phyloP scores from a whole-genome alignment of 2,888 invertebrate genomes.

The Galerucella calmariensis region DNA sequence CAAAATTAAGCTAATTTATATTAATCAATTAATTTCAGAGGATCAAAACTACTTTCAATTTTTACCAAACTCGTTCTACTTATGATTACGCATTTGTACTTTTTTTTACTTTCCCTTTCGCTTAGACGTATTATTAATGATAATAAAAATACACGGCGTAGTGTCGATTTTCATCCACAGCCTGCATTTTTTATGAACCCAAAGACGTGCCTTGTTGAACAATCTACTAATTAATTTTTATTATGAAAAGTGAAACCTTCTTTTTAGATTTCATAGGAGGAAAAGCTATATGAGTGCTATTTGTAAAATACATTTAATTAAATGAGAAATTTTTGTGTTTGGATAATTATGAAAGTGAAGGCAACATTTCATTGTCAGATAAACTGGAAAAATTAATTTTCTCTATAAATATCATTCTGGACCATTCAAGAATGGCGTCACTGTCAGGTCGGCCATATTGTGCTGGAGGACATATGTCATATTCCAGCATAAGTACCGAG shows the following conservation, averaged over 20 bases:
- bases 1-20: background rate
- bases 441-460: too few relatives aligned
- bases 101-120: constrained; percentile 26
- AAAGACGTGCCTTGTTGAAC: constrained; percentile 21
- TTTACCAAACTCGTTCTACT: constrained; percentile 20
- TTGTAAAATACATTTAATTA: too few relatives aligned
- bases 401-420: too few relatives aligned
- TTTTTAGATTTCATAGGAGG: background rate
- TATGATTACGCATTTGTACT: constrained; percentile 15
- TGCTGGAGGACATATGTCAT: too few relatives aligned
- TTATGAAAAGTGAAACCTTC: constrained; percentile 23
- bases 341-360: too few relatives aligned
- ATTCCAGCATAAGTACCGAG: too few relatives aligned
- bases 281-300: background rate
- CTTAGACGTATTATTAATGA: constrained; percentile 29
- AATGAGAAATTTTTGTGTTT: too few relatives aligned
- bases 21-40: background rate
- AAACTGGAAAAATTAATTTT: too few relatives aligned
- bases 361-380: too few relatives aligned
- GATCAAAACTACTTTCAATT: constrained; percentile 11
- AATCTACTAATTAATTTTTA: constrained; percentile 22
- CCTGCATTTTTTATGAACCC: constrained; percentile 21
- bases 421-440: too few relatives aligned
- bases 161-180: constrained; percentile 22
- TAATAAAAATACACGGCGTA: constrained; percentile 29